phyloP scores from a whole-genome alignment of 2,888 invertebrate genomes.

The Caenorhabditis sp. region DNA sequence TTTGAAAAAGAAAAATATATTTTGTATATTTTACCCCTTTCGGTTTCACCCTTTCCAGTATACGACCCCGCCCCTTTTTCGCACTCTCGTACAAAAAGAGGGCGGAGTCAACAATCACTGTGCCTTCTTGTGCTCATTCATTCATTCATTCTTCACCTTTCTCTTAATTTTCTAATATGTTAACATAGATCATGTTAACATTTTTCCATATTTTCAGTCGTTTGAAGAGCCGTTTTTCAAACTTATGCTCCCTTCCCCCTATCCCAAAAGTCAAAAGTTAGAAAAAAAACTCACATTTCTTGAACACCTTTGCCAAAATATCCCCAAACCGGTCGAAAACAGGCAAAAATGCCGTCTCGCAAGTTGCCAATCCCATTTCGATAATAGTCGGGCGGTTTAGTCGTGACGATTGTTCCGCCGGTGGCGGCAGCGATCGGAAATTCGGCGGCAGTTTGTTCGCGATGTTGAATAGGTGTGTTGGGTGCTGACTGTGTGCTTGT shows the following conservation, averaged over 20 bases:
- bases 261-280: neutral
- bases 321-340: slow-evolving; percentile 45
- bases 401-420: neutral
- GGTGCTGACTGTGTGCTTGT: slow-evolving; percentile 44
- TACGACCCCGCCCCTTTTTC: too few species aligned
- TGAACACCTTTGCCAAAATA: slow-evolving; percentile 38
- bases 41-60: too few species aligned
- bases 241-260: neutral
- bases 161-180: too few species aligned
- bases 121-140: too few species aligned
- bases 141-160: too few species aligned
- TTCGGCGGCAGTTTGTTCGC: slow-evolving; percentile 31
- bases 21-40: too few species aligned
- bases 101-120: too few species aligned
- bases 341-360: slow-evolving; percentile 39
- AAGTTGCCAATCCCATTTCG: slow-evolving; percentile 24
- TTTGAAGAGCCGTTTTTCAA: too few species aligned
- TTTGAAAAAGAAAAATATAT: too few species aligned
- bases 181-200: neutral
- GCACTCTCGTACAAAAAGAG: too few species aligned
- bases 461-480: slow-evolving; percentile 41
- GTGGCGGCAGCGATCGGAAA: slow-evolving; percentile 14
- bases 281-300: slow-evolving; percentile 37
- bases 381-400: slow-evolving; percentile 13
- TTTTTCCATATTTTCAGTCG: neutral